Conservation (phyloP, 2,888 invertebrate genomes). For the Acrocyrtus sp. region DNA sequence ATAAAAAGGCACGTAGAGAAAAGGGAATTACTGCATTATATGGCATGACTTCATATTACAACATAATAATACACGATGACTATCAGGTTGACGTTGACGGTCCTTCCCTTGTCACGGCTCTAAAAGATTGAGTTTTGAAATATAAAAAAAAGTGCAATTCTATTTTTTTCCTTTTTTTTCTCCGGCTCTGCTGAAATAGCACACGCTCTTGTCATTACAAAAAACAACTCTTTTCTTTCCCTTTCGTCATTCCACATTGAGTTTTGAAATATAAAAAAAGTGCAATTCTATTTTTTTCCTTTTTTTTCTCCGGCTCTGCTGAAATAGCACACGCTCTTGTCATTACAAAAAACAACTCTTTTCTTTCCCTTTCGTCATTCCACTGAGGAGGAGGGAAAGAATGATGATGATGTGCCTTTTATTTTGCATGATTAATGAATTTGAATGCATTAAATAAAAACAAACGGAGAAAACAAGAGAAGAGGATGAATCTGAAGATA, state of each 20-base stretch:
- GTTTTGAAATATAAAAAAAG: too few relatives aligned
- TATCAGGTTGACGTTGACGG: not conserved
- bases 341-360: conserved; percentile 15
- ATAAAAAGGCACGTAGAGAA: not conserved
- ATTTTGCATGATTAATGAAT: conserved; percentile 29
- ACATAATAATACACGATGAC: not conserved
- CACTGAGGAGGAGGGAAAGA: not conserved
- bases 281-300: too few relatives aligned
- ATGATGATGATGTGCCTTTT: not conserved
- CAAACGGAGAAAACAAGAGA: not conserved
- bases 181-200: conserved; percentile 15
- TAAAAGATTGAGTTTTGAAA: not conserved
- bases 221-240: conserved; percentile 3
- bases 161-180: too few relatives aligned
- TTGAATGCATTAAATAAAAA: conserved; percentile 5
- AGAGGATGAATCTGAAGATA: not conserved
- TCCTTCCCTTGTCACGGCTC: not conserved
- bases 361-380: not conserved
- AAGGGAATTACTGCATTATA: not conserved
- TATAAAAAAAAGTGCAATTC: not conserved
- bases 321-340: conserved; percentile 30
- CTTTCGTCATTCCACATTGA: not conserved
- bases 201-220: conserved; percentile 28
- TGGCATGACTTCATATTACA: not conserved
- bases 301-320: conserved; percentile 2